phyloP scores from a whole-genome alignment of 2,797 vertebrate genomes.

The Labeo calbasu region DNA sequence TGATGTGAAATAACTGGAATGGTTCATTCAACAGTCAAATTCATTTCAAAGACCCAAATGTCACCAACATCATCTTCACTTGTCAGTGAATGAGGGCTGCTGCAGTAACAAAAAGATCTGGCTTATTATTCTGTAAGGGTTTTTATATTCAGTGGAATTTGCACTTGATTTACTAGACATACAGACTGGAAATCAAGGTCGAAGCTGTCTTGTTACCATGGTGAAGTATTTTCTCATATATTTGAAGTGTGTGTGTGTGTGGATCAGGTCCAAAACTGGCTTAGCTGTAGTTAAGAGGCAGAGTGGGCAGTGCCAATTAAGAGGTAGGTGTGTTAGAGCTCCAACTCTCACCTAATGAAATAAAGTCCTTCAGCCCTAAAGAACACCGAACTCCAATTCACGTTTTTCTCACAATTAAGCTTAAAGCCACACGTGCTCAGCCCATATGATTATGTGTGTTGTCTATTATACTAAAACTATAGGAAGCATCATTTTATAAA shows the following conservation, averaged over 20 bases:
- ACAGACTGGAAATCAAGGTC: slow-evolving; percentile 59
- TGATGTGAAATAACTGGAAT: slow-evolving; percentile 9
- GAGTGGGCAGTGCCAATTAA: slow-evolving; percentile 44
- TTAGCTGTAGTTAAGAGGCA: slow-evolving; percentile 37
- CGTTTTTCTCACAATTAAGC: background rate
- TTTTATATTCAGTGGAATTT: slow-evolving; percentile 16
- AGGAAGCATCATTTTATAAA: background rate
- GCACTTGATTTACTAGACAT: slow-evolving; percentile 52
- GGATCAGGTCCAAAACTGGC: slow-evolving; percentile 33
- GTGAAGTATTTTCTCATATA: slow-evolving; percentile 57
- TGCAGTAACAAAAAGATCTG: background rate
- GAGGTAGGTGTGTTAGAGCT: slow-evolving; percentile 15
- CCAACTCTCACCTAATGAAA: slow-evolving; percentile 32
- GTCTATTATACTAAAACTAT: background rate
- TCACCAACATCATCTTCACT: slow-evolving; percentile 3
- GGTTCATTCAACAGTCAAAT: slow-evolving; percentile 15
- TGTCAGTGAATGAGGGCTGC: slow-evolving; percentile 25
- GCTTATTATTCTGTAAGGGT: slow-evolving; percentile 10
- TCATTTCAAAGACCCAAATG: slow-evolving; percentile 31
- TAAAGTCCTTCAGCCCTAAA: slow-evolving; percentile 21
- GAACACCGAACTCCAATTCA: background rate
- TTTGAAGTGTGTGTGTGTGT: slow-evolving; percentile 39
- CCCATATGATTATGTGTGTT: background rate
- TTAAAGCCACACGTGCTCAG: background rate
- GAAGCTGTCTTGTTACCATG: slow-evolving; percentile 56